Evolutionary conservation across 2,797 vertebrate species (phyloP), one percentile per base, ranked within the genome.

Genomic region (Pangasius krempfi): DNA sequence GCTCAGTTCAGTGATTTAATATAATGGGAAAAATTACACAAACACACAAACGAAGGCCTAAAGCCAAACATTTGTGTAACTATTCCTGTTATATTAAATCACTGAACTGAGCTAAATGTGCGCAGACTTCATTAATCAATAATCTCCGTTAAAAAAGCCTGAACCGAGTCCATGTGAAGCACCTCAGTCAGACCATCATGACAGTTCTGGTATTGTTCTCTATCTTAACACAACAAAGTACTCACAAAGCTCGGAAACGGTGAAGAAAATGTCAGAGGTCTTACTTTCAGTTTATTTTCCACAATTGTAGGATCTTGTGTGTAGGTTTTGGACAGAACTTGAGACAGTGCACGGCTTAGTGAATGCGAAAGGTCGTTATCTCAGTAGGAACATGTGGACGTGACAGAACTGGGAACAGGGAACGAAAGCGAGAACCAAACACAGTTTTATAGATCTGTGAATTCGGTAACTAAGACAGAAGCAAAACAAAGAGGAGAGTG

Each of bases 211-310:
- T 82, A 82, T 82, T 82, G 80, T 62, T 64, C 80, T 27, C 62
- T 82, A 82, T 82, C 80, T 82, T 82, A 83, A 47, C 81, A 62
- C 40, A 83, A 83, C 40, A 64, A 5, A 18, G 13, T n/a, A 10
- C 40, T 64, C 81, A 47, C 81, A 83, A 83, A 83, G 60, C 81
- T 62, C 60, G 60, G 81, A 83, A 83, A 83, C 40, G 40, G 12
- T 9, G 37, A 56, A 82, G 37, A 62, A 16, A 62, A 47, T 64
- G 30, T 27, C 80, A n/a, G 22, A 27, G 56, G 33, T 54, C 76
- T 56, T 33, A 30, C 78, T 58, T 80, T 56, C 52, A 58, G 60
- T 83, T 64, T 83, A 83, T 27, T 83, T 64, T 83, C 58, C 81
- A 18, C 1, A 47, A 9, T 18, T 18, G 22, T 64, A 7, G 5